Evolutionary conservation across 2,113 vertebrate genomes (phyloP).

Genomic region (Carassius carassius): DNA sequence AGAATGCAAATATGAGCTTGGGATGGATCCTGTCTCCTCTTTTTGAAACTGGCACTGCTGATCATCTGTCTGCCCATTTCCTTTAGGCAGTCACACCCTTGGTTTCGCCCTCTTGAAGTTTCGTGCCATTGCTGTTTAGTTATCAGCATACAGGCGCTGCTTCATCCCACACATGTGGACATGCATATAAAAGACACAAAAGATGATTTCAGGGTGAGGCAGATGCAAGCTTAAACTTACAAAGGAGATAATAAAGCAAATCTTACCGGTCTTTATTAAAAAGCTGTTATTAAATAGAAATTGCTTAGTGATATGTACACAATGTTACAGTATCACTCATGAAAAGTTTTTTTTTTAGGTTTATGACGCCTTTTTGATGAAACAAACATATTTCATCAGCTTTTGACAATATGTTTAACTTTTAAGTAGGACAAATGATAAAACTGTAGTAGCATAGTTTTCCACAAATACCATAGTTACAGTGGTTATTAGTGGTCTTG

Average conservation of each 20-base stretch:
- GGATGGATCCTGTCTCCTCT: background rate
- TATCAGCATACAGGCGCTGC: slow-evolving; percentile 6
- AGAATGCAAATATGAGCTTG: background rate
- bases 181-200: background rate
- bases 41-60: background rate
- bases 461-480: background rate
- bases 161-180: slow-evolving; percentile 11
- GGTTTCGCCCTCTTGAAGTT: slow-evolving; percentile 4
- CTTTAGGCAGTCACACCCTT: slow-evolving; percentile 3
- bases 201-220: slow-evolving; percentile 10
- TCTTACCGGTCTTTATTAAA: background rate
- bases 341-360: background rate
- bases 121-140: background rate
- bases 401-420: background rate
- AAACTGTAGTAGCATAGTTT: background rate
- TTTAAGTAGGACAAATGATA: background rate
- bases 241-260: background rate
- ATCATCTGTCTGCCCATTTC: background rate
- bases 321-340: background rate
- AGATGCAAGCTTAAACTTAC: slow-evolving; percentile 5
- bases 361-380: background rate
- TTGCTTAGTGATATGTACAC: background rate
- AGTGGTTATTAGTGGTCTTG: background rate
- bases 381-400: background rate
- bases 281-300: background rate